Conservation (phyloP, 2,888 invertebrate species). For the Megastigmus dorsalis region DNA sequence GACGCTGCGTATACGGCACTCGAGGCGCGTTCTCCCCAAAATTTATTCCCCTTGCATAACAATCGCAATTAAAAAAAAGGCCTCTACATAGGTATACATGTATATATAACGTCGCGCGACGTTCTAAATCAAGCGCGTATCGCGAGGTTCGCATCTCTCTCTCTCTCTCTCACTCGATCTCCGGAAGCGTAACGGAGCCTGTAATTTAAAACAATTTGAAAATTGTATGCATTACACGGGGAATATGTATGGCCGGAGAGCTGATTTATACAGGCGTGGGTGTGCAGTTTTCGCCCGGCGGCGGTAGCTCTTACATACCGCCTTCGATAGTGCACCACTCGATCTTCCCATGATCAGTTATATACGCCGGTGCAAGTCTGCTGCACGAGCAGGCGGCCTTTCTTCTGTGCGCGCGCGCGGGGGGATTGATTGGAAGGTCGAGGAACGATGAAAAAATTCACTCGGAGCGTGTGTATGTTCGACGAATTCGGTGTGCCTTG, state of each 20-base stretch:
- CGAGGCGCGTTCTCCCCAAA: too few species aligned
- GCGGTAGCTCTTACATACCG: conserved; percentile 33
- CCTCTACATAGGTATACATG: background rate
- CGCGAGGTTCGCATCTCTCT: background rate
- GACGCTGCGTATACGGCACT: too few species aligned
- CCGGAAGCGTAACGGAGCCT: conserved; percentile 55
- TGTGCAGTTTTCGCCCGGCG: conserved; percentile 61
- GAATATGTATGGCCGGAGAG: too few species aligned
- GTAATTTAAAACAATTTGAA: conserved; percentile 68
- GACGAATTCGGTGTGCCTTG: too few species aligned
- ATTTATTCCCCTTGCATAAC: conserved; percentile 18
- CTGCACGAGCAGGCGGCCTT: too few species aligned
- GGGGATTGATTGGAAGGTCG: background rate
- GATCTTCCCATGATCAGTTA: conserved; percentile 15
- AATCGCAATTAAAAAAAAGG: conserved; percentile 33
- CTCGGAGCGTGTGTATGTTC: too few species aligned
- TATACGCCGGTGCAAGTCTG: too few species aligned
- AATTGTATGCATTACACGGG: conserved; percentile 61
- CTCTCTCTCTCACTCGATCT: too few species aligned
- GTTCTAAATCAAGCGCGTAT: conserved; percentile 40
- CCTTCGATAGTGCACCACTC: background rate
- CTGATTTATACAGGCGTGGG: conserved; percentile 67
- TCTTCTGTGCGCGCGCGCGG: background rate
- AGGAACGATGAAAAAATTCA: background rate
- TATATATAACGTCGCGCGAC: background rate